A percentile compares a stretch with the other conserved stretches of the same genome.
Conservation (phyloP, 2,113 vertebrate genomes). For the Malurus elegans region DNA sequence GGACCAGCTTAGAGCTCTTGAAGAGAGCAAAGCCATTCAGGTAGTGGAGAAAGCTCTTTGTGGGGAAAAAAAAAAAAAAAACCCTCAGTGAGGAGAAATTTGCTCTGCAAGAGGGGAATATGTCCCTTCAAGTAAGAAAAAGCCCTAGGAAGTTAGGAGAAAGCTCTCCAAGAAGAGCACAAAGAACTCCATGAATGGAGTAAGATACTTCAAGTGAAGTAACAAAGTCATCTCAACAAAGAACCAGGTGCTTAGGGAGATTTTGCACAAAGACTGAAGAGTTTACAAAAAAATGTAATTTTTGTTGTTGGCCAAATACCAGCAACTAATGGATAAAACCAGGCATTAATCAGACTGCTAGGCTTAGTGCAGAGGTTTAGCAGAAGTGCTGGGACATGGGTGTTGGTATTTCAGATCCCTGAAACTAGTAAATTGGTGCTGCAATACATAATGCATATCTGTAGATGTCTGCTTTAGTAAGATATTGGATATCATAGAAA, state of each 20-base stretch:
- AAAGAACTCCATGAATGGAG: not conserved
- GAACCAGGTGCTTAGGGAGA: not conserved
- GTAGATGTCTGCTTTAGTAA: not conserved
- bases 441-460: not conserved
- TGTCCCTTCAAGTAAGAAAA: not conserved
- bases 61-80: not conserved
- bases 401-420: not conserved
- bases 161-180: not conserved
- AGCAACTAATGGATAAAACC: not conserved
- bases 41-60: not conserved
- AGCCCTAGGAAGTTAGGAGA: not conserved
- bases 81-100: not conserved
- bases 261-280: not conserved
- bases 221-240: not conserved
- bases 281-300: not conserved
- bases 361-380: not conserved
- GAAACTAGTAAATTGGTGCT: not conserved
- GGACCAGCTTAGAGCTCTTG: not conserved
- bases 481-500: not conserved
- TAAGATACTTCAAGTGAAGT: not conserved
- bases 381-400: not conserved
- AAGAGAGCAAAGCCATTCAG: not conserved
- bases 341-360: not conserved
- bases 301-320: not conserved
- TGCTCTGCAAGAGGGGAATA: conserved; percentile 4